Evolutionary conservation across 2,888 invertebrate genomes (phyloP).

Genomic region (Melinaea menophilus): DNA sequence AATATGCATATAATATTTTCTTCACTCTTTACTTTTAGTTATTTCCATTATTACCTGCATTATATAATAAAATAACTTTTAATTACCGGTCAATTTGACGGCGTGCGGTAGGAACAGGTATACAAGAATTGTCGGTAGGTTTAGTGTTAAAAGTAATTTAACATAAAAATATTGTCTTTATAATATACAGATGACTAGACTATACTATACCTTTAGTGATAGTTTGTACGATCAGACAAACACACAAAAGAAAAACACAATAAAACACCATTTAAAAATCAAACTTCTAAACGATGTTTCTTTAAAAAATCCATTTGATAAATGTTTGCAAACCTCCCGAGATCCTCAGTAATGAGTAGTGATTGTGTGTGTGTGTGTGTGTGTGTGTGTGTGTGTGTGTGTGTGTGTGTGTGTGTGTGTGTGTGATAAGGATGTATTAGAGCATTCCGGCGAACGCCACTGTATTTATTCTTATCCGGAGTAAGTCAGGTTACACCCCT

Average conservation of each 20-base stretch:
- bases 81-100: too few species aligned
- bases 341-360: slow-evolving; percentile 34
- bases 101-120: too few species aligned
- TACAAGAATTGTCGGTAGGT: too few species aligned
- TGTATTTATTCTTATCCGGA: slow-evolving; percentile 76
- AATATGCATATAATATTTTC: too few species aligned
- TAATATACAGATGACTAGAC: too few species aligned
- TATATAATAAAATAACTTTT: too few species aligned
- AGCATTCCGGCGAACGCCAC: slow-evolving; percentile 72
- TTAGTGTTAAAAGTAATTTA: too few species aligned
- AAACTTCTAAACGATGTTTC: slow-evolving; percentile 21
- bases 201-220: too few species aligned
- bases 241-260: background rate
- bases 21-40: too few species aligned
- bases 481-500: slow-evolving; percentile 75
- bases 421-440: slow-evolving; percentile 74
- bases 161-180: too few species aligned
- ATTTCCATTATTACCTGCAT: too few species aligned
- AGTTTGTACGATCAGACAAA: background rate
- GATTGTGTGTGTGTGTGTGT: slow-evolving; percentile 44
- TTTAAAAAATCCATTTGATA: slow-evolving; percentile 34
- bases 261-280: slow-evolving; percentile 9
- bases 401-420: too few species aligned
- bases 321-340: slow-evolving; percentile 33
- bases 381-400: slow-evolving; percentile 17